A percentile compares a stretch with the other conserved stretches of the same genome.
These are phyloP conservation scores for Acrobasis repandana DNA, from an alignment of 2,888 invertebrate genomes.

Conservation along the genomic window DNA sequence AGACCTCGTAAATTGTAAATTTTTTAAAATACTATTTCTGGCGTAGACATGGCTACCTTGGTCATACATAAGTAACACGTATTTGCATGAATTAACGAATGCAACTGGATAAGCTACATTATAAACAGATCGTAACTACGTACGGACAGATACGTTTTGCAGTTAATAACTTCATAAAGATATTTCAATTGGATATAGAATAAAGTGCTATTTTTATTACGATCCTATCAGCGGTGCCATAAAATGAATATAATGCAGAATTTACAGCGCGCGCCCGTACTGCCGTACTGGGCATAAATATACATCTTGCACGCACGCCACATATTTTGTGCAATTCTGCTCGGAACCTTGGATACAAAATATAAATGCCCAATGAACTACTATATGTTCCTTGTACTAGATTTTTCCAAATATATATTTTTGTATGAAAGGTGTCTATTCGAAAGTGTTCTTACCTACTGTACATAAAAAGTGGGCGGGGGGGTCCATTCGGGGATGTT, in stretches of 20 bases:
- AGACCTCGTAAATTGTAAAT: too few relatives aligned
- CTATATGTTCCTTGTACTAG: too few relatives aligned
- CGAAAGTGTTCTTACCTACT: too few relatives aligned
- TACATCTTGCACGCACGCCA: too few relatives aligned
- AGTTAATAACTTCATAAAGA: constrained; percentile 35
- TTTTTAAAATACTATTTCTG: background rate
- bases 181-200: constrained; percentile 28
- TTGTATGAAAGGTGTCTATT: too few relatives aligned
- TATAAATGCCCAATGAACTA: too few relatives aligned
- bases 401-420: too few relatives aligned
- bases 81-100: constrained; percentile 27
- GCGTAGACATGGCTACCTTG: background rate
- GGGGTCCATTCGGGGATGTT: too few relatives aligned
- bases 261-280: too few relatives aligned
- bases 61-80: constrained; percentile 11
- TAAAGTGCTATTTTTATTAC: constrained; percentile 35
- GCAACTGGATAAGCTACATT: constrained; percentile 12
- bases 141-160: constrained; percentile 30
- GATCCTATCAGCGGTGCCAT: constrained; percentile 20
- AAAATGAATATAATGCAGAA: background rate
- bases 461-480: too few relatives aligned
- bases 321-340: background rate
- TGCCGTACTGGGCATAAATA: too few relatives aligned
- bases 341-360: background rate
- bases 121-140: constrained; percentile 28